Evolutionary conservation across 2,113 vertebrate species (phyloP), one percentile per base, ranked within the genome.

Genomic region (Planiliza haematocheilus): DNA sequence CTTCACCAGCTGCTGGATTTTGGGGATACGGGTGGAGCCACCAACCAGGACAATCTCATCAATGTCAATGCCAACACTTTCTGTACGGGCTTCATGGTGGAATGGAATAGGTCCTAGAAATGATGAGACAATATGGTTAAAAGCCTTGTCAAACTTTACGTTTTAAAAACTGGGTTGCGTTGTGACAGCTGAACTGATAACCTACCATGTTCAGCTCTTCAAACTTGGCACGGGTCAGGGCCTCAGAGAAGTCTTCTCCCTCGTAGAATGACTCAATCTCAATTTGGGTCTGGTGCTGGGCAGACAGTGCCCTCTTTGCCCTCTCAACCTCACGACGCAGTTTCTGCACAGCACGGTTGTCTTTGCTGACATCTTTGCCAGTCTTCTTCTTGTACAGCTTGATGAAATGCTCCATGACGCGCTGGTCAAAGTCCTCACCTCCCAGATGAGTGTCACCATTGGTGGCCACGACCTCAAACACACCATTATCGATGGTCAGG

Each of bases 331-430:
- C n/a, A n/a, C 98, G 94, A 1, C 97, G 95, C 51, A 99, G 91
- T 84, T 99, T 99, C 94, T 99, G 98, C 58, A 99, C 95, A n/a
- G 97, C 95, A 52, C 97, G 93, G 90, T 97, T 97, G 88, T 99
- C 97, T 84, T 97, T 99, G 70, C 97, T 93, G 36, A 99, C 98
- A 34, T 99, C 98, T 86, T 98, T 99, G 37, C 97, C 98, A 0
- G 97, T 98, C 76, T 99, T 99, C 92, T 99, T 99, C 88, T 99
- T 99, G 94, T 99, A 99, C 34, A 99, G n/a, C n/a, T n/a, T n/a
- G n/a, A n/a, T n/a, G n/a, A n/a, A n/a, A n/a, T n/a, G n/a, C n/a
- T n/a, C n/a, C n/a, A n/a, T n/a, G n/a, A n/a, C n/a, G n/a, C n/a
- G n/a, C n/a, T n/a, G n/a, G n/a, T n/a, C n/a, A n/a, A n/a, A n/a